Percentiles rank a stretch among this genome's conserved stretches.
phyloP scores from a whole-genome alignment of 2,113 vertebrate species.

The Phasianus colchicus region DNA sequence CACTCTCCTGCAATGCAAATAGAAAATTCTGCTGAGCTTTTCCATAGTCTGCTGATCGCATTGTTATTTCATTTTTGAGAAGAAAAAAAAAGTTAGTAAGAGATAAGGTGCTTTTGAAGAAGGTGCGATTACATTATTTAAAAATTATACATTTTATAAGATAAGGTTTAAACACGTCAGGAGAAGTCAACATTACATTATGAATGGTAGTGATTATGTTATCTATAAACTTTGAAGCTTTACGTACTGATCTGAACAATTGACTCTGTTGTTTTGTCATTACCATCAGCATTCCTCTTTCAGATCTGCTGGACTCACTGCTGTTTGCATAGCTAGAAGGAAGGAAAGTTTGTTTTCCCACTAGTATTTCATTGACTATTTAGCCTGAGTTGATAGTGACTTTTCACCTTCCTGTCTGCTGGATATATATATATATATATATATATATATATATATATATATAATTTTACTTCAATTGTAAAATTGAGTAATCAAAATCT shows the following conservation, averaged over 20 bases:
- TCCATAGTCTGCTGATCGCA: constrained; percentile 72
- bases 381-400: constrained; percentile 59
- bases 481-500: background rate
- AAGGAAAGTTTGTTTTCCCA: constrained; percentile 79
- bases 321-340: constrained; percentile 71
- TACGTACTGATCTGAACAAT: constrained; percentile 75
- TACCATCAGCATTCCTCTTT: constrained; percentile 63
- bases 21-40: constrained; percentile 71
- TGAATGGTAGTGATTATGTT: constrained; percentile 79
- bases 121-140: constrained; percentile 83
- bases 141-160: constrained; percentile 80
- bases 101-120: constrained; percentile 80
- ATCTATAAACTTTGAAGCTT: constrained; percentile 83
- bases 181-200: constrained; percentile 82
- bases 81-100: constrained; percentile 75
- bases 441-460: background rate
- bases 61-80: constrained; percentile 62
- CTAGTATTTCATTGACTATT: constrained; percentile 73
- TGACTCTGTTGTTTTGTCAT: constrained; percentile 73
- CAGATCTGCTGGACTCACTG: constrained; percentile 60
- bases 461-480: background rate
- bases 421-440: background rate
- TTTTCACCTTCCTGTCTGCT: constrained; percentile 57
- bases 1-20: constrained; percentile 67
- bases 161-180: constrained; percentile 87